These are phyloP conservation scores for Stramonita haemastoma DNA, from an alignment of 2,888 invertebrate species.

Conservation along the genomic window DNA sequence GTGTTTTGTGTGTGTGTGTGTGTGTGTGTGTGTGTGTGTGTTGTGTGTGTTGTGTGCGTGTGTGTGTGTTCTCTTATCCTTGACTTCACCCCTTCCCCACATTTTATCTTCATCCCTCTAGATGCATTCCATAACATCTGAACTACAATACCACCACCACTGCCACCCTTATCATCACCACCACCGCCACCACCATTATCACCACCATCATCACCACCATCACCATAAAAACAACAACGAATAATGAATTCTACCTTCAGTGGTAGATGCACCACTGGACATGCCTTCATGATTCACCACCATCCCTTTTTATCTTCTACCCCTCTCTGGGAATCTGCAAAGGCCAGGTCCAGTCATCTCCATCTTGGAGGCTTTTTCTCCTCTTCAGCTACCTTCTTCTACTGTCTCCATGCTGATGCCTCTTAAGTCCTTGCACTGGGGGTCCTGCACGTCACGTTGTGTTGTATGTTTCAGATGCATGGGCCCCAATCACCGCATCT, in stretches of 20 bases:
- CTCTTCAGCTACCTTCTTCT: not conserved
- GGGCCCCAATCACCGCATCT: constrained; percentile 3
- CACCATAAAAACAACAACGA: no score
- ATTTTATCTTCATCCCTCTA: no score
- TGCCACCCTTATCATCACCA: not conserved
- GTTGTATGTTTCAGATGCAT: constrained; percentile 15
- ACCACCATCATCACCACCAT: no score
- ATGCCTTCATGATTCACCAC: not conserved
- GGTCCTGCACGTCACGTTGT: not conserved
- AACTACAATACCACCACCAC: not conserved
- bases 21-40: no score
- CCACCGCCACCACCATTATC: not conserved
- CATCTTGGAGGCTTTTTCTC: not conserved
- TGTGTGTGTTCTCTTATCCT: no score
- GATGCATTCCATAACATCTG: no score
- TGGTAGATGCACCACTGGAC: not conserved
- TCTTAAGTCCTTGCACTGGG: not conserved
- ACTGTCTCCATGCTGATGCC: not conserved
- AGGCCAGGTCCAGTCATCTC: not conserved
- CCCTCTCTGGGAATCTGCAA: not conserved
- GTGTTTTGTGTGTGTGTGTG: no score
- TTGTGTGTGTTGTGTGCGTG: no score
- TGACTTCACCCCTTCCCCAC: no score
- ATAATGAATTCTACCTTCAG: no score
- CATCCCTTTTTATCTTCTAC: not conserved